Evolutionary conservation across 2,888 invertebrate genomes (phyloP).

Genomic region (Frankliniella fusca): DNA sequence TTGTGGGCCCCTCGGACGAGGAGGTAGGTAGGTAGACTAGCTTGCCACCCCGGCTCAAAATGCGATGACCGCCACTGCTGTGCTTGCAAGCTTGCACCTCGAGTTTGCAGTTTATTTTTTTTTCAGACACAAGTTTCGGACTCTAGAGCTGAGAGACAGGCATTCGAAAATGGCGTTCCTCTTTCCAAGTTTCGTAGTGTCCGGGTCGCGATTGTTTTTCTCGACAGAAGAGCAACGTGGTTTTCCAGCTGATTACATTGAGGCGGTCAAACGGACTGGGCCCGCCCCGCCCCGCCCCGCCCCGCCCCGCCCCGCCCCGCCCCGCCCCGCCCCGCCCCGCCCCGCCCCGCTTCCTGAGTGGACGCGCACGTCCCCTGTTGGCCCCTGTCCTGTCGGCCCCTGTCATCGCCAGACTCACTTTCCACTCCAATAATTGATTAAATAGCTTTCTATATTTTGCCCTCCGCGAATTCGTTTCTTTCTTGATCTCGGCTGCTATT

Average conservation of each 20-base stretch:
- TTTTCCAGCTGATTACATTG: conserved; percentile 15
- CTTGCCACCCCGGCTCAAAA: too few species aligned
- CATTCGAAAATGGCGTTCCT: not conserved
- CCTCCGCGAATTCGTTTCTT: conserved; percentile 5
- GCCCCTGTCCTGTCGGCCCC: not conserved
- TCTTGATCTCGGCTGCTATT: conserved; percentile 4
- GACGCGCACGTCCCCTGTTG: not conserved
- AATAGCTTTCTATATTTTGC: conserved; percentile 6
- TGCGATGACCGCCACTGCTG: too few species aligned
- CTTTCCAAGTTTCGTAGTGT: not conserved
- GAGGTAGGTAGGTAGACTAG: too few species aligned
- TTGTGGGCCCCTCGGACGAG: too few species aligned
- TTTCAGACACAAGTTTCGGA: too few species aligned
- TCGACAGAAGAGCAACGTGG: not conserved
- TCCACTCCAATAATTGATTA: conserved; percentile 25
- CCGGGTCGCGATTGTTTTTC: not conserved
- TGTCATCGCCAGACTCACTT: conserved; percentile 24
- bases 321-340: not conserved
- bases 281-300: too few species aligned
- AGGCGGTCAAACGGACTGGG: not conserved
- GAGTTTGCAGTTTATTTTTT: too few species aligned
- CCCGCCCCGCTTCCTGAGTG: not conserved
- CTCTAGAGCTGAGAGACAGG: not conserved
- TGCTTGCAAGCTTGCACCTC: too few species aligned
- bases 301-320: not conserved